phyloP scores from a whole-genome alignment of 2,888 invertebrate genomes.

The Diarsia rubi region DNA sequence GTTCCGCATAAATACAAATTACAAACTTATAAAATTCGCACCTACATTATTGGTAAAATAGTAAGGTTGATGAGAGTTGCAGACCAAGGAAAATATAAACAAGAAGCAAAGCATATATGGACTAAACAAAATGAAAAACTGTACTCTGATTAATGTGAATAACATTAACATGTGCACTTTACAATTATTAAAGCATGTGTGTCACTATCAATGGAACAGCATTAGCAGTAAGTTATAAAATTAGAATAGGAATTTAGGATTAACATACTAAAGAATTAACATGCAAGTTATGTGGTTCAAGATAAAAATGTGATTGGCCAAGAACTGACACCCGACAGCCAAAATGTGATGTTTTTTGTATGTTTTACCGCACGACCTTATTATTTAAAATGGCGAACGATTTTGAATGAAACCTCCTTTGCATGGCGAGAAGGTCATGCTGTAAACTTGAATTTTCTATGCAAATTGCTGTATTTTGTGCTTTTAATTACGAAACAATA shows the following conservation, averaged over 20 bases:
- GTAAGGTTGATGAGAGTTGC: not conserved
- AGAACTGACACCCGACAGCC: not conserved
- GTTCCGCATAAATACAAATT: not conserved
- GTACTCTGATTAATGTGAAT: conserved; percentile 11
- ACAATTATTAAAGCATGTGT: conserved; percentile 28
- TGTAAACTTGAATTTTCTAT: conserved; percentile 9
- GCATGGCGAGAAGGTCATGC: not conserved
- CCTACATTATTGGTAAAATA: not conserved
- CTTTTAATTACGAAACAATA: not conserved
- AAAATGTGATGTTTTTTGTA: not conserved
- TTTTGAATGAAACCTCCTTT: not conserved
- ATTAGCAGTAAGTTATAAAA: conserved; percentile 9
- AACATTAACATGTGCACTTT: conserved; percentile 4
- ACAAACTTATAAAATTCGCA: not conserved
- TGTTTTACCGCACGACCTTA: not conserved
- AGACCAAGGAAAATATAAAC: not conserved
- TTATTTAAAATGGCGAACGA: not conserved
- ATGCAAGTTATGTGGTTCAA: not conserved
- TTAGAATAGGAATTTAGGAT: not conserved
- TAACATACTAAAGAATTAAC: not conserved
- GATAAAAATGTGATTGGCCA: not conserved
- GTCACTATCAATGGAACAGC: conserved; percentile 6
- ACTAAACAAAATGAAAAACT: not conserved
- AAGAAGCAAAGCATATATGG: not conserved
- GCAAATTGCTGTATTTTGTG: conserved; percentile 4